phyloP scores from a whole-genome alignment of 1,140 invertebrate species.

The Limonius californicus region DNA sequence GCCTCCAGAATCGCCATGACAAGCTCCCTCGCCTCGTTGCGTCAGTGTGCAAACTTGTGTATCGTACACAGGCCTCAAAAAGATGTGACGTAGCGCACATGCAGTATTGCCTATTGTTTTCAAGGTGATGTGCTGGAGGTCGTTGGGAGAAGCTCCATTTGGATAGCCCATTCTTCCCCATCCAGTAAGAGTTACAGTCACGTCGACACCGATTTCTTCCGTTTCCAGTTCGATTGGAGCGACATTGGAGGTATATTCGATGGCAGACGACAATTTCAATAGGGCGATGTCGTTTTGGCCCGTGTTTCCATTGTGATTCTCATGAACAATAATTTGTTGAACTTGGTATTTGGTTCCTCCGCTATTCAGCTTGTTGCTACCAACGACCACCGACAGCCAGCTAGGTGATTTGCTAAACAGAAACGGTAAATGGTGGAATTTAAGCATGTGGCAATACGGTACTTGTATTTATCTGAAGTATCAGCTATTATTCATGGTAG shows the following conservation, averaged over 20 bases:
- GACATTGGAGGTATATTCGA: neutral
- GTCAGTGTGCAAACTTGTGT: too few relatives aligned
- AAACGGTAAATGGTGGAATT: too few relatives aligned
- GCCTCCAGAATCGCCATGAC: too few relatives aligned
- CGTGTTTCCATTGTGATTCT: neutral
- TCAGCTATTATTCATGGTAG: too few relatives aligned
- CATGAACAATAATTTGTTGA: neutral
- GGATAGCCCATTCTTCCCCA: neutral
- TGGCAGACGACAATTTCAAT: neutral
- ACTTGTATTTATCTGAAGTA: too few relatives aligned
- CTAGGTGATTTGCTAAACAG: too few relatives aligned
- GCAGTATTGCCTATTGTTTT: too few relatives aligned
- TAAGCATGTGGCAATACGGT: too few relatives aligned
- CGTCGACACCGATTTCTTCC: neutral
- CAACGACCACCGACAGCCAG: conserved; percentile 2
- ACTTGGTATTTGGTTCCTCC: neutral
- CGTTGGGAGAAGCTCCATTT: neutral
- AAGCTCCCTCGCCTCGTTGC: too few relatives aligned
- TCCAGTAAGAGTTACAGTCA: neutral
- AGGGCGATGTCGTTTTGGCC: neutral
- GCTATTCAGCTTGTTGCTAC: neutral
- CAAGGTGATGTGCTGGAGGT: neutral
- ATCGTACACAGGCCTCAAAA: too few relatives aligned
- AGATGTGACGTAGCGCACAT: too few relatives aligned
- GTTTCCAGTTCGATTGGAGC: neutral